Evolutionary conservation across 2,797 vertebrate genomes (phyloP).

Genomic region (Discoglossus pictus): DNA sequence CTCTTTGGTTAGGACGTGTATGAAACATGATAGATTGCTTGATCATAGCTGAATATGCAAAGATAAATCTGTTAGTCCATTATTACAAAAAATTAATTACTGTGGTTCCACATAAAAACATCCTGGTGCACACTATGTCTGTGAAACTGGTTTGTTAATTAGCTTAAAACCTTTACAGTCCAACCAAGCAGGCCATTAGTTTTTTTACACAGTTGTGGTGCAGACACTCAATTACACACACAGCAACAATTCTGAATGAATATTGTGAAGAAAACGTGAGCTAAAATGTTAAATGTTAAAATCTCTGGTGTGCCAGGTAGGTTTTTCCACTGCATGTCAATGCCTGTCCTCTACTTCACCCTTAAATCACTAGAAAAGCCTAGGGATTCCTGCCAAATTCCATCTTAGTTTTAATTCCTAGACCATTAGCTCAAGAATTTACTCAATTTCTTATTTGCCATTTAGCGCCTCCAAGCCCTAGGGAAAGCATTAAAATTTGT

Average conservation of each 20-base stretch:
- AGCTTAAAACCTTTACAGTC: too few relatives aligned
- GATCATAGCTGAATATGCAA: too few relatives aligned
- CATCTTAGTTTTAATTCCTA: background rate
- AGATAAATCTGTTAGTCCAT: too few relatives aligned
- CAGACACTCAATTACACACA: background rate
- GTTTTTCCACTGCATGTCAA: background rate
- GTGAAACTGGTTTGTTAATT: too few relatives aligned
- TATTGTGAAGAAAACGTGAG: slow-evolving; percentile 14
- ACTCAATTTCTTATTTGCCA: background rate
- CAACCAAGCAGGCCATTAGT: too few relatives aligned
- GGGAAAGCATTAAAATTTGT: slow-evolving; percentile 76
- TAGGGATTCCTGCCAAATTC: background rate
- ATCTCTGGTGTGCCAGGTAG: background rate
- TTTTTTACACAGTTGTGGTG: background rate
- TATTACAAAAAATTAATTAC: too few relatives aligned
- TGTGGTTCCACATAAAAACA: too few relatives aligned
- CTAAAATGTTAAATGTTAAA: background rate
- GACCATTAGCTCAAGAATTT: background rate
- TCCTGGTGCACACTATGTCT: too few relatives aligned
- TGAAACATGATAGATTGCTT: too few relatives aligned
- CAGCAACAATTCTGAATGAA: background rate
- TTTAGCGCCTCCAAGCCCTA: slow-evolving; percentile 77
- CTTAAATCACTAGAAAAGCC: background rate
- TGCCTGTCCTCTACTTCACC: background rate
- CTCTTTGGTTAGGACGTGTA: too few relatives aligned